Percentiles rank a stretch among this genome's conserved stretches.
phyloP scores from a whole-genome alignment of 2,888 invertebrate species.

The Amphipyra tragopoginis region DNA sequence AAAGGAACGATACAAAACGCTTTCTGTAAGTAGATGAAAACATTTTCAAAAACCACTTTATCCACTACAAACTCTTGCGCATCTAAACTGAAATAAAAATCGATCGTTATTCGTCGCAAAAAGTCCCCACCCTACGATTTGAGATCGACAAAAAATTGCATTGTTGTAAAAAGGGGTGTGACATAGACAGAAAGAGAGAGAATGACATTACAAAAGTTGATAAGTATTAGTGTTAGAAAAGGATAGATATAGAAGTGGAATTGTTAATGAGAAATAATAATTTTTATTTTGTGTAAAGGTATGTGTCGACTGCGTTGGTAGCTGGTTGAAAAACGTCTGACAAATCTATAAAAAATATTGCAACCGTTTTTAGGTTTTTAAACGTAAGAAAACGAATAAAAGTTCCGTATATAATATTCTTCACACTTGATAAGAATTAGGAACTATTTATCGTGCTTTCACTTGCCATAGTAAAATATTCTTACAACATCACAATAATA shows the following conservation, averaged over 20 bases:
- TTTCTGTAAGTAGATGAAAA: neutral
- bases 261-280: conserved; percentile 33
- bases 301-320: conserved; percentile 10
- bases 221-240: conserved; percentile 50
- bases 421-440: too few species aligned
- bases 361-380: too few species aligned
- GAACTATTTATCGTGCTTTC: too few species aligned
- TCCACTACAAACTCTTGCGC: conserved; percentile 52
- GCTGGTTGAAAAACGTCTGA: neutral
- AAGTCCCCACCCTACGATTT: conserved; percentile 59
- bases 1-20: too few species aligned
- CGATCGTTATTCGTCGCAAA: conserved; percentile 48
- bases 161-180: conserved; percentile 70
- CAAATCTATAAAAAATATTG: too few species aligned
- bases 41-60: conserved; percentile 28
- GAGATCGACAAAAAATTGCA: conserved; percentile 49
- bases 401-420: too few species aligned
- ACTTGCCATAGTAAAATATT: too few species aligned
- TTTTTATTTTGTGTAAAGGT: conserved; percentile 44
- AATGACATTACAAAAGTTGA: conserved; percentile 50
- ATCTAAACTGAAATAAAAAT: conserved; percentile 36
- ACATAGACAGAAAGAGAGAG: conserved; percentile 60
- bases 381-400: too few species aligned
- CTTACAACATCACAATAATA: too few species aligned
- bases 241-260: conserved; percentile 53